phyloP scores from a whole-genome alignment of 2,797 vertebrate species.

The Muscicapa comitata region DNA sequence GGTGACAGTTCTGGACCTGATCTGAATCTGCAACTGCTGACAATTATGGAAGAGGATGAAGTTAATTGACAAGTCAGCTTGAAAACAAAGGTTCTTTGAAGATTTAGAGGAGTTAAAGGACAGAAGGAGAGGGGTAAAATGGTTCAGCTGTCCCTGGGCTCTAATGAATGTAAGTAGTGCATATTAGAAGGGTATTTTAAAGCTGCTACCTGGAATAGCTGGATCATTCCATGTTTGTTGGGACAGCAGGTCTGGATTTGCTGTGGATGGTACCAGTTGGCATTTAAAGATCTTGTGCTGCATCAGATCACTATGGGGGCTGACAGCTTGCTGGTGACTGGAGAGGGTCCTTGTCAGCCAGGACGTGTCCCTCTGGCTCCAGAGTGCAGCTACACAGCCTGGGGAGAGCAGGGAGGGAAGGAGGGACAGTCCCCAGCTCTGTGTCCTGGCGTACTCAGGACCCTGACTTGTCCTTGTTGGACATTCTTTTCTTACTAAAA shows the following conservation, averaged over 20 bases:
- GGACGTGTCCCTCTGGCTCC: not conserved
- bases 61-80: not conserved
- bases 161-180: not conserved
- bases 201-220: not conserved
- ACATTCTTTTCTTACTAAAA: not conserved
- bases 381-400: not conserved
- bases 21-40: not conserved
- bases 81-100: slow-evolving; percentile 8
- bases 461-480: not conserved
- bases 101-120: not conserved
- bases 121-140: not conserved
- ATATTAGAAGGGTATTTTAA: not conserved
- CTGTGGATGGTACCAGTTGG: not conserved
- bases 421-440: not conserved
- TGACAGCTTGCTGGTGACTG: not conserved
- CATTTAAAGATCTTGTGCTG: not conserved
- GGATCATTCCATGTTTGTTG: not conserved
- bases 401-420: not conserved
- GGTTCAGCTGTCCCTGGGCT: not conserved
- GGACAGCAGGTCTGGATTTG: not conserved
- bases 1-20: not conserved
- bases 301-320: not conserved
- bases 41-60: not conserved
- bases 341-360: not conserved
- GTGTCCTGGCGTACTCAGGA: fast-evolving